phyloP scores from a whole-genome alignment of 2,888 invertebrate species.

The Drosophila borborema region DNA sequence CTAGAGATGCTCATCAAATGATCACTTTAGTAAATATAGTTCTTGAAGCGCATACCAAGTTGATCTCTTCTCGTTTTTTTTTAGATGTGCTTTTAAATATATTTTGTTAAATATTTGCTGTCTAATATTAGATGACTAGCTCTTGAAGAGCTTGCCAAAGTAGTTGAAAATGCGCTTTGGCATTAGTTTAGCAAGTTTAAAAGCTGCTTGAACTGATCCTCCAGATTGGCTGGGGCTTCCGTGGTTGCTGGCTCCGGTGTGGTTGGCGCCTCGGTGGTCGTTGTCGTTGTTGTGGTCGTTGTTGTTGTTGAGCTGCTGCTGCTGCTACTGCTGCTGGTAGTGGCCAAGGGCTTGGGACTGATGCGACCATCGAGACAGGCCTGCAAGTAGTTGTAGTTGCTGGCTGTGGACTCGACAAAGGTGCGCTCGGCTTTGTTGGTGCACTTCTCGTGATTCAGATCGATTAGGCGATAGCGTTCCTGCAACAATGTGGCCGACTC shows the following conservation, averaged over 20 bases:
- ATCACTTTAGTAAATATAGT: background rate
- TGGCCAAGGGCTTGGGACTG: constrained; percentile 52
- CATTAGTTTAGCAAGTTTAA: constrained; percentile 76
- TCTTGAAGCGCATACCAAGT: background rate
- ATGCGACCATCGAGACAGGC: constrained; percentile 73
- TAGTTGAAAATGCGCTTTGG: constrained; percentile 24
- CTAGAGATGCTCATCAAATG: background rate
- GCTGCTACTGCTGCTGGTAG: constrained; percentile 14
- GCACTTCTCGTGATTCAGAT: constrained; percentile 75
- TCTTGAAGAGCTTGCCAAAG: constrained; percentile 13
- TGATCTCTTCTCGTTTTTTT: background rate
- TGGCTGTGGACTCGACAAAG: constrained; percentile 72
- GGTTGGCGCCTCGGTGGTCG: constrained; percentile 54
- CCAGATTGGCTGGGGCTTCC: constrained; percentile 41
- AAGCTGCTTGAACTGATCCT: constrained; percentile 75
- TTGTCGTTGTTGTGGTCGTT: constrained; percentile 64
- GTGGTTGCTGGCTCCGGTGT: constrained; percentile 52
- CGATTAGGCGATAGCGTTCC: constrained; percentile 76
- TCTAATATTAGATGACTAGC: background rate
- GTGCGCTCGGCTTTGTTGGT: constrained; percentile 64
- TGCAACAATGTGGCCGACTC: constrained; percentile 69
- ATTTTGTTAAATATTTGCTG: constrained; percentile 6
- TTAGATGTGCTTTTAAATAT: background rate
- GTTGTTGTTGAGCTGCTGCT: constrained; percentile 42
- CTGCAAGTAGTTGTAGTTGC: constrained; percentile 78